These are phyloP conservation scores for Diaphora mendica DNA, from an alignment of 2,888 invertebrate species.

Conservation along the genomic window DNA sequence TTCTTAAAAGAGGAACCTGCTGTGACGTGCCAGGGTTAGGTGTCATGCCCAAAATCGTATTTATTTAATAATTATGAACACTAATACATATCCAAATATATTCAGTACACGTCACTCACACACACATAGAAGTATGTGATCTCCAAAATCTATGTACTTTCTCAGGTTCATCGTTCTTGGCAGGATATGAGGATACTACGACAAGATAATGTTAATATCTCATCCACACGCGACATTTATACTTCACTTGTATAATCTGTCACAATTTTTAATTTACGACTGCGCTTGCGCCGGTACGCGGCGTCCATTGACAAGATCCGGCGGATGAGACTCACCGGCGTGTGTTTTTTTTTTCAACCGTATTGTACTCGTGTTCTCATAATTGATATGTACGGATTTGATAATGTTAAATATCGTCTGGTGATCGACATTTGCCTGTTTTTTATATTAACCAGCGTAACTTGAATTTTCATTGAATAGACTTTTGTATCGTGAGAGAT, in stretches of 20 bases:
- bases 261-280: constrained; percentile 12
- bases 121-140: neutral
- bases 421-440: neutral
- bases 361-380: constrained; percentile 13
- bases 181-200: neutral
- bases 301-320: constrained; percentile 19
- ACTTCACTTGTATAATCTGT: neutral
- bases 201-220: neutral
- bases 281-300: constrained; percentile 6
- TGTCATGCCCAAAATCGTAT: too few species aligned
- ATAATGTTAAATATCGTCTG: constrained; percentile 5
- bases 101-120: too few species aligned
- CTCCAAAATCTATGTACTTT: neutral
- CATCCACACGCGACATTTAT: neutral
- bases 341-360: constrained; percentile 16
- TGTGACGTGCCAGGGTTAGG: too few species aligned
- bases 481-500: too few species aligned
- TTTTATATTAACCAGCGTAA: neutral
- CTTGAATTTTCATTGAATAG: neutral
- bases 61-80: too few species aligned
- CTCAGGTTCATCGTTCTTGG: neutral
- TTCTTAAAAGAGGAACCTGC: too few species aligned
- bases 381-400: neutral
- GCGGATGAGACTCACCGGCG: constrained; percentile 11
- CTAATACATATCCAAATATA: too few species aligned